phyloP scores from a whole-genome alignment of 2,113 vertebrate species.

The Saguinus midas region DNA sequence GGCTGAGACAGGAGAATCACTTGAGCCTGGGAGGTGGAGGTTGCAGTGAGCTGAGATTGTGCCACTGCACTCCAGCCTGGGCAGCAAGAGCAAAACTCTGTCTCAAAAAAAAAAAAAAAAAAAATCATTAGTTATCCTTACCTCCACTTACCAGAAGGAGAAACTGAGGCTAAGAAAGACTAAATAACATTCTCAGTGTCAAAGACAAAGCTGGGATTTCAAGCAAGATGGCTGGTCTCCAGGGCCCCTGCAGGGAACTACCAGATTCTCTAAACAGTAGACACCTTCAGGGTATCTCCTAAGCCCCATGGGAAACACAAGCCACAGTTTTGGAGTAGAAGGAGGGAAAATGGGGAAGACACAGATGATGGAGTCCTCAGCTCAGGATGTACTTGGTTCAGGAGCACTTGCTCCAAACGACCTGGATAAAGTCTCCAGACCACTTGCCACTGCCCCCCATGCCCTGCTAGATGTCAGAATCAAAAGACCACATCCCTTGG shows the following conservation, averaged over 20 bases:
- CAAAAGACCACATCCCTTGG: background rate
- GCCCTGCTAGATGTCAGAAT: background rate
- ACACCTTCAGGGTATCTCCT: background rate
- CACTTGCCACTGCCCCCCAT: fast-evolving
- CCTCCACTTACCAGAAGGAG: background rate
- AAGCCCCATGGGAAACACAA: background rate
- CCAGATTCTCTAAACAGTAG: background rate
- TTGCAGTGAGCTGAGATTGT: too few species aligned
- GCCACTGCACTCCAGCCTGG: too few species aligned
- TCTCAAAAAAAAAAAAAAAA: too few species aligned
- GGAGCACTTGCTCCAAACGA: too few species aligned
- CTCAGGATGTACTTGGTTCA: background rate
- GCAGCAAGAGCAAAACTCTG: too few species aligned
- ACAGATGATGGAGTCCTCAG: background rate
- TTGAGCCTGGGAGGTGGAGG: too few species aligned
- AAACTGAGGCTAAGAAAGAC: background rate
- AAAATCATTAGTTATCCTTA: background rate
- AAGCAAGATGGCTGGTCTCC: background rate
- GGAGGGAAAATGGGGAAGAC: background rate
- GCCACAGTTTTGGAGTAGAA: background rate
- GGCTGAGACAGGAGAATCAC: too few species aligned
- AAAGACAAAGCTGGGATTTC: background rate
- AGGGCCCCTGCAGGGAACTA: background rate
- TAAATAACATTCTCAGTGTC: background rate
- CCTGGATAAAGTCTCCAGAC: background rate